A percentile compares a stretch with the other conserved stretches of the same genome.
Evolutionary conservation across 2,113 vertebrate species (phyloP).

Genomic region (Delphinapterus leucas): DNA sequence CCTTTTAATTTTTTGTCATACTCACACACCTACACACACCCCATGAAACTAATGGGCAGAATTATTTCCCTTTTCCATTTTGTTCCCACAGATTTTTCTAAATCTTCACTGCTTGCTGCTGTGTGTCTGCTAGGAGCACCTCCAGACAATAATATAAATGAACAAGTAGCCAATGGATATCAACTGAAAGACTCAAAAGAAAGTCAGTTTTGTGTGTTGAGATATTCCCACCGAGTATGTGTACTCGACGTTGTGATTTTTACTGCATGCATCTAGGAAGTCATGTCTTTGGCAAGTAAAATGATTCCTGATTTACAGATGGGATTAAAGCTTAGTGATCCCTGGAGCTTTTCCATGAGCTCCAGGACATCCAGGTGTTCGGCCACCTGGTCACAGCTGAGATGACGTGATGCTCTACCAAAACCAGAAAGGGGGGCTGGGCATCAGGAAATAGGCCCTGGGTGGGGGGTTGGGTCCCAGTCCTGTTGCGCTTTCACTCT

Average conservation of each 20-base stretch:
- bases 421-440: neutral
- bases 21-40: neutral
- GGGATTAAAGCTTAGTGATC: neutral
- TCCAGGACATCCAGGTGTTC: neutral
- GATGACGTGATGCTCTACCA: neutral
- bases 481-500: neutral
- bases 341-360: neutral
- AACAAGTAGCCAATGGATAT: neutral
- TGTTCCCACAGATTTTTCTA: neutral
- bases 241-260: neutral
- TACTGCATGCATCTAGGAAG: neutral
- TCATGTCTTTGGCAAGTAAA: neutral
- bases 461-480: too few relatives aligned
- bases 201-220: neutral
- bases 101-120: neutral
- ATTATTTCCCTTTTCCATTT: neutral
- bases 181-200: neutral
- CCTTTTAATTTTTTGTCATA: neutral
- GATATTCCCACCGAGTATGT: rapidly evolving
- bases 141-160: neutral
- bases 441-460: rapidly evolving
- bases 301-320: neutral
- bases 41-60: neutral
- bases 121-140: neutral
- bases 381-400: neutral